phyloP scores from a whole-genome alignment of 2,113 vertebrate species.

The Takifugu flavidus region DNA sequence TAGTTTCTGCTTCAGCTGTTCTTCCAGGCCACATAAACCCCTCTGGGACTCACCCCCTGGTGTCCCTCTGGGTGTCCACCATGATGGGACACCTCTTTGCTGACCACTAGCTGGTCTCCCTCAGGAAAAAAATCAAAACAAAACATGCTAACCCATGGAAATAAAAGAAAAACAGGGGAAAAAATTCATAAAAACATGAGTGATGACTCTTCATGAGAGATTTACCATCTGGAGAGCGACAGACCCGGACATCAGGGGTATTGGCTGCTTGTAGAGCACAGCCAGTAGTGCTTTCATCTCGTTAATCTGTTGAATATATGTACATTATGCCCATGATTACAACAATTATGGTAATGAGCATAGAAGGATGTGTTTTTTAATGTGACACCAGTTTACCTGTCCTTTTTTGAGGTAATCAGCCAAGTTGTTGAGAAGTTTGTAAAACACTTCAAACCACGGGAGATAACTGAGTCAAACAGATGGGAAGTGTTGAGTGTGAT shows the following conservation, averaged over 20 bases:
- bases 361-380: background rate
- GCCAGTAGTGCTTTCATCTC: slow-evolving; percentile 77
- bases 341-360: background rate
- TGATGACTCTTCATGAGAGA: slow-evolving; percentile 9
- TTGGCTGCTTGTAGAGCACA: slow-evolving; percentile 70
- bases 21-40: slow-evolving; percentile 25
- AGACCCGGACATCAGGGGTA: slow-evolving; percentile 61
- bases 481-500: background rate
- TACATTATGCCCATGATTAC: background rate
- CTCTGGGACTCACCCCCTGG: slow-evolving; percentile 69
- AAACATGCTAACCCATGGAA: slow-evolving; percentile 37
- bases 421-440: slow-evolving; percentile 87
- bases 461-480: slow-evolving; percentile 73
- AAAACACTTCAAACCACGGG: slow-evolving; percentile 92
- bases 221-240: slow-evolving; percentile 80
- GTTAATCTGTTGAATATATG: slow-evolving; percentile 64
- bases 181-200: slow-evolving; percentile 8
- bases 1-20: slow-evolving; percentile 24
- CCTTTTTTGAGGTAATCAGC: slow-evolving; percentile 81
- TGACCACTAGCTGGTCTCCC: slow-evolving; percentile 69
- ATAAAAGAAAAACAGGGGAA: slow-evolving; percentile 26
- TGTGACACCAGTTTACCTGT: slow-evolving; percentile 72
- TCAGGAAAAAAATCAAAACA: slow-evolving; percentile 64
- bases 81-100: slow-evolving; percentile 47
- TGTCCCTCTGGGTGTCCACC: slow-evolving; percentile 48